Base-by-base conservation (phyloP, 1,140 invertebrate species). In the Homarus americanus region DNA sequence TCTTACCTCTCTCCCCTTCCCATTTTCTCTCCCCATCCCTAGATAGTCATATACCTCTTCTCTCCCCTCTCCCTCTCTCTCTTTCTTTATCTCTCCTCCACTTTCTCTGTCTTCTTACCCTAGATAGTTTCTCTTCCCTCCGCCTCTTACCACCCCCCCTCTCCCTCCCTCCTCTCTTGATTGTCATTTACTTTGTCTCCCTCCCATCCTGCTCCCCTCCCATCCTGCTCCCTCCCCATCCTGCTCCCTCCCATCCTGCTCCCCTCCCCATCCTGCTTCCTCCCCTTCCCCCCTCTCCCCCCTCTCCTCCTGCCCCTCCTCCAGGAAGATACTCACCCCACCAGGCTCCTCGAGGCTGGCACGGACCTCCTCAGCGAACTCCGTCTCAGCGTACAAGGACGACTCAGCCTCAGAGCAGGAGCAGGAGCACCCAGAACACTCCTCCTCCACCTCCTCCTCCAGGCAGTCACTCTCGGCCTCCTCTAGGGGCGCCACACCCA, bases 401-500 rank as follows among this genome's bases (percentile, higher is more conserved):
- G 87, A 89, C 69, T 89, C 87, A 1, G 87, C 87, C 87, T 89
- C 87, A 2, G 79, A 89, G 41, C 83, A 86, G 12, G 83, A 86
- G 34, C 87, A 89, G 4, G 87, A 89, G 34, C 87, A 89, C 24
- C 32, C 87, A 9, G 87, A 89, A 34, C 87, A 82, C 66, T 28
- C 87, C 36, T 41, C 86, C 10, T 41, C 76, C 0, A 41, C 86
- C 15, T 10, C 86, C 32, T 75, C 87, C 58, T 88, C 87, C 38
- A 80, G 44, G 44, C 78, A 75, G 66, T 82, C 78, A 32, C 87
- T 89, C 87, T 89, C 87, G 17, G 36, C 79, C 41, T 89, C 78
- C 79, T 80, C 87, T 53, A 87, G 75, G 79, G 78, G 78, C 32
- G 78, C 87, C 44, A 75, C 87, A 40, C 66, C 79, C 40, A 82